Evolutionary conservation across 2,797 vertebrate genomes (phyloP), one percentile per base, ranked within the genome.

Genomic region (Sebastes miniatus): DNA sequence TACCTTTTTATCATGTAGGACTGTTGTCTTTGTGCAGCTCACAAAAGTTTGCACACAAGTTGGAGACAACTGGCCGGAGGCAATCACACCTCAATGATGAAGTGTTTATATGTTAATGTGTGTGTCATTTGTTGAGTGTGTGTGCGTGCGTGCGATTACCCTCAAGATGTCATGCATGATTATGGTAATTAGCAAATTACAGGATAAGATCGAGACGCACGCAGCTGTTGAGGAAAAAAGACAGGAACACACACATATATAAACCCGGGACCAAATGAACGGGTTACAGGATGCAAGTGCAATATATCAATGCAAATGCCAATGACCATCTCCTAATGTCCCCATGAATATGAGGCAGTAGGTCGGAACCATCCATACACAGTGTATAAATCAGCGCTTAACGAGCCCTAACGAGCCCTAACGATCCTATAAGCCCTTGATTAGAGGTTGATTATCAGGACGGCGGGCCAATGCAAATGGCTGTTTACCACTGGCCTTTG

Each of bases 391-490:
- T 93, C 91, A 90, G 58, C 0, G 1, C 76, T 63, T 84, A 92
- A 92, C 73, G 34, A 90, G 76, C 77, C 76, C 22, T 86, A 87
- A 90, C 50, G 22, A 84, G 80, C 71, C 65, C 77, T 88, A 92
- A 90, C 4, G 78, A 90, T 76, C 79, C 77, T 77, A 80, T 83
- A 85, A 88, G 84, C 71, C 77, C 65, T 84, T 86, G 88, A 90
- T 89, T 87, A 88, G 84, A 88, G 72, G 74, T 88, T 90, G 89
- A 86, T 92, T 90, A 87, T 91, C 78, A 87, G 83, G 71, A 81
- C 18, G 20, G 59, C 1, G 8, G 62, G 58, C 79, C 69, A 81
- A 79, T 88, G 76, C 79, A 89, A 91, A 88, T 82, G 78, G 57
- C 13, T 87, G 77, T 83, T 87, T 86, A 83, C 80, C 69, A 79